A percentile compares a stretch with the other conserved stretches of the same genome.
Evolutionary conservation across 2,113 vertebrate species (phyloP).

Genomic region (Rhagologus leucostigma): DNA sequence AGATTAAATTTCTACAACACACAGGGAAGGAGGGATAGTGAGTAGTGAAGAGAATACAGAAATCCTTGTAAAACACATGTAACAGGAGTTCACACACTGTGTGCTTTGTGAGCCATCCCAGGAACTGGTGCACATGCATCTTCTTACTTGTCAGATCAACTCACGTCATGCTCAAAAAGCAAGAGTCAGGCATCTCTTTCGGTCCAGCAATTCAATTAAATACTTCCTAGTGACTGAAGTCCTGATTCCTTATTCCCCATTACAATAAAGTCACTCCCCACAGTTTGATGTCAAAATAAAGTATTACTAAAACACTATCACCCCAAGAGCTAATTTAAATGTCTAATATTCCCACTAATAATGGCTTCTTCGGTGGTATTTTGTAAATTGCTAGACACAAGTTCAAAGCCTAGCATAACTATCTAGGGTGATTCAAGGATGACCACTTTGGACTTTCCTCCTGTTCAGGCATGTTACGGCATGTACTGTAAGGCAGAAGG

Average conservation of each 20-base stretch:
- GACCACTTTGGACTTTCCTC: neutral
- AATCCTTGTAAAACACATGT: neutral
- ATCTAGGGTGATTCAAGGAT: neutral
- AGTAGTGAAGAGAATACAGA: neutral
- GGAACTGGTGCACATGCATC: neutral
- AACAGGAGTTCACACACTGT: neutral
- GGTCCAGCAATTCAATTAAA: neutral
- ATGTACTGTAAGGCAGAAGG: neutral
- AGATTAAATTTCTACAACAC: neutral
- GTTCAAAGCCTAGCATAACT: neutral
- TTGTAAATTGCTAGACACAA: neutral
- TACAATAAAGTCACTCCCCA: neutral
- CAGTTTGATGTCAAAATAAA: neutral
- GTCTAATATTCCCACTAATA: neutral
- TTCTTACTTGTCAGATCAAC: neutral
- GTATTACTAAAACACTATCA: neutral
- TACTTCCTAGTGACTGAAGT: neutral
- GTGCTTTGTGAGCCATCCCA: neutral
- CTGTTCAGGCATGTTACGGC: neutral
- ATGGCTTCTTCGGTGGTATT: neutral
- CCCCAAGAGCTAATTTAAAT: neutral
- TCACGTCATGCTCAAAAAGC: neutral
- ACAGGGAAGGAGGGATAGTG: neutral
- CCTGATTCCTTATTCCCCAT: neutral
- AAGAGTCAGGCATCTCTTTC: neutral